Conservation (phyloP, 2,888 invertebrate genomes). For the Pantelozetes paolii region DNA sequence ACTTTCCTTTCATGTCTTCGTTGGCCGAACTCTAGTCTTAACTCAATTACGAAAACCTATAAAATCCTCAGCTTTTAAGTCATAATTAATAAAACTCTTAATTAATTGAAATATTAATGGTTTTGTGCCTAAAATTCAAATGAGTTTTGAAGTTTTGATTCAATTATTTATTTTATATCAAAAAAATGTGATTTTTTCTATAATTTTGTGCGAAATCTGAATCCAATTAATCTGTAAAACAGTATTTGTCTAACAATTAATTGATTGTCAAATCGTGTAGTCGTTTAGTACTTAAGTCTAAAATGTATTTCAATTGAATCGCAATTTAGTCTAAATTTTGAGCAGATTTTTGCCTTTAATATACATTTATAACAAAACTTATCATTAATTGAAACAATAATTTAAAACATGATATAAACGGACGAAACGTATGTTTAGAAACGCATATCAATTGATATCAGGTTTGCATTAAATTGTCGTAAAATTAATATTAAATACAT, state of each 20-base stretch:
- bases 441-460: background rate
- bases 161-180: background rate
- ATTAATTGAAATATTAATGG: background rate
- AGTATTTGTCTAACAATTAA: background rate
- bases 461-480: background rate
- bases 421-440: background rate
- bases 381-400: background rate
- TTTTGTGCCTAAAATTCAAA: background rate
- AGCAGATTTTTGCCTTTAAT: background rate
- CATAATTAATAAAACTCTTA: background rate
- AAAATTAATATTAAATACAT: background rate
- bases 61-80: background rate
- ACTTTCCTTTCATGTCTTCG: background rate
- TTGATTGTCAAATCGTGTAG: background rate
- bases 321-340: background rate
- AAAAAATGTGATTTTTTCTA: background rate
- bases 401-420: background rate
- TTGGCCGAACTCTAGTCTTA: background rate
- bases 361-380: background rate
- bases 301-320: no score
- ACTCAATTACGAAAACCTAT: background rate
- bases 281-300: background rate
- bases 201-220: background rate
- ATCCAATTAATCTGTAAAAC: background rate
- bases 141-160: background rate